Conservation (phyloP, 2,113 vertebrate genomes). For the Paraplagusia blochii region DNA sequence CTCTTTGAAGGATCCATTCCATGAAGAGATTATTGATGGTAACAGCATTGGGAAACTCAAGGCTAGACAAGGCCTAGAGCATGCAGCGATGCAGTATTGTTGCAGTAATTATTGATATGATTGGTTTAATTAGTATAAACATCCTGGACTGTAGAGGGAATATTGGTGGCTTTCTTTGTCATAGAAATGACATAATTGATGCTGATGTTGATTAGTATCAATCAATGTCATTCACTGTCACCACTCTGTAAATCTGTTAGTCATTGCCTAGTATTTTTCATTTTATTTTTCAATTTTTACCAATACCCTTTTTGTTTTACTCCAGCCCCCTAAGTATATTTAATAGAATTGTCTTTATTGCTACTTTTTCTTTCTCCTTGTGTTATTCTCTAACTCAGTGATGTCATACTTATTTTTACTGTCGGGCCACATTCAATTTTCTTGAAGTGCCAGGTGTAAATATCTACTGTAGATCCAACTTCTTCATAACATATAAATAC, state of each 20-base stretch:
- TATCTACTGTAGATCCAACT: no score
- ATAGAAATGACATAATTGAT: slow-evolving; percentile 3
- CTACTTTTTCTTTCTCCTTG: no score
- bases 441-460: no score
- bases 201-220: slow-evolving; percentile 25
- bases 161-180: slow-evolving; percentile 21
- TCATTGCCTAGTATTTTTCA: no score
- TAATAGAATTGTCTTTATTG: no score
- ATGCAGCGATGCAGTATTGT: slow-evolving; percentile 8
- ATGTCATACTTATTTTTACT: no score
- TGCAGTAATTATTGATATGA: slow-evolving; percentile 6
- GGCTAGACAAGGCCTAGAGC: slow-evolving; percentile 1
- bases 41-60: slow-evolving; percentile 8
- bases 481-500: no score
- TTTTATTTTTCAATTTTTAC: no score
- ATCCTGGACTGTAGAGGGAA: slow-evolving; percentile 1
- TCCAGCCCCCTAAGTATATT: no score
- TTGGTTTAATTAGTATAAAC: slow-evolving; percentile 21
- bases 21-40: slow-evolving; percentile 25
- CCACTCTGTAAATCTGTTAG: background rate
- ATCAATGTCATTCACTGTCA: background rate
- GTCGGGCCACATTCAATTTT: no score
- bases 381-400: no score
- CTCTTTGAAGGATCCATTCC: slow-evolving; percentile 21
- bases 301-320: no score